Conservation (phyloP, 2,797 vertebrate species). For the Borostomias antarcticus region DNA sequence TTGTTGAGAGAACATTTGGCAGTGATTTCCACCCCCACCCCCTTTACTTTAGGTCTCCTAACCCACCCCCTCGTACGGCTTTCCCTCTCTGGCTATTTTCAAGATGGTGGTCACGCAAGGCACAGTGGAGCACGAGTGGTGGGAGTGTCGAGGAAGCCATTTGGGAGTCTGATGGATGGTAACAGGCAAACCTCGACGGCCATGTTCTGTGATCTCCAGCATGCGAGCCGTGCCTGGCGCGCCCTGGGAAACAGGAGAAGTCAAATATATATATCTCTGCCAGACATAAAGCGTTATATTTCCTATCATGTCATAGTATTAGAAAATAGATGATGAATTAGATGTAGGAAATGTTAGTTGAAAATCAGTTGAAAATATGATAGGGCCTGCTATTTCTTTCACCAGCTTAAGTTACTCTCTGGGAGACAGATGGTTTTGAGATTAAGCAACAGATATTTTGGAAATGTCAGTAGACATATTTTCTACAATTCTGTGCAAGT, state of each 20-base stretch:
- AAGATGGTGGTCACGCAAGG: slow-evolving; percentile 76
- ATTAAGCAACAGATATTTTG: neutral
- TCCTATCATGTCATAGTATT: slow-evolving; percentile 56
- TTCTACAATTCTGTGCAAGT: neutral
- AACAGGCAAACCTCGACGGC: slow-evolving; percentile 73
- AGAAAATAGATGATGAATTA: slow-evolving; percentile 65
- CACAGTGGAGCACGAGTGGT: slow-evolving; percentile 66
- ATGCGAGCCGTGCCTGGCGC: slow-evolving; percentile 67
- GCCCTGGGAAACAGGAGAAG: slow-evolving; percentile 64
- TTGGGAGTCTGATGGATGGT: slow-evolving; percentile 80
- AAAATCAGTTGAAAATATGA: slow-evolving; percentile 26
- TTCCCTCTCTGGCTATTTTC: slow-evolving; percentile 58
- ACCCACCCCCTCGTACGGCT: slow-evolving; percentile 23
- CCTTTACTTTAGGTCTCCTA: neutral
- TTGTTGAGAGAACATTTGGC: slow-evolving; percentile 75
- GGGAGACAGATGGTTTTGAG: slow-evolving; percentile 18
- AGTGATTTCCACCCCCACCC: slow-evolving; percentile 57
- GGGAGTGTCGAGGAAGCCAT: slow-evolving; percentile 75
- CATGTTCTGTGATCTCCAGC: slow-evolving; percentile 73
- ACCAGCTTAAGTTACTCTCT: slow-evolving; percentile 14
- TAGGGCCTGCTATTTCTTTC: too few species aligned
- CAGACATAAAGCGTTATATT: slow-evolving; percentile 62
- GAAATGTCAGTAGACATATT: neutral
- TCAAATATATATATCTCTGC: slow-evolving; percentile 58
- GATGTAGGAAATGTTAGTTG: slow-evolving; percentile 45